phyloP scores from a whole-genome alignment of 1,140 invertebrate genomes.

The Rhopalosiphum maidis region DNA sequence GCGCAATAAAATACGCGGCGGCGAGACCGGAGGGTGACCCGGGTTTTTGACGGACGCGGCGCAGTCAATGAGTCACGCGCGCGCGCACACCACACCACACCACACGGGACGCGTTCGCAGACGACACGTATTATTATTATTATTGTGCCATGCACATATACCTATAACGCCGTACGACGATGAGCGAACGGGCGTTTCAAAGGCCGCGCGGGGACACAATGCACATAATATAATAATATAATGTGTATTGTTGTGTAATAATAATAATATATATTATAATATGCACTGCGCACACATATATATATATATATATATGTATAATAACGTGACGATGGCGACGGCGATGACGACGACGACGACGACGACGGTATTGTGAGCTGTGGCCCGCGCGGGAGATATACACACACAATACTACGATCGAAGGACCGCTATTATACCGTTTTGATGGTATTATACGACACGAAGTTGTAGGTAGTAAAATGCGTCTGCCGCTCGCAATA shows the following conservation, averaged over 20 bases:
- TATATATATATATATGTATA: neutral
- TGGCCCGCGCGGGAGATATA: neutral
- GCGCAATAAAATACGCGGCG: neutral
- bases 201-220: neutral
- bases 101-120: neutral
- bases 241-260: neutral
- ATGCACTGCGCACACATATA: neutral
- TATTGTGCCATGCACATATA: too few species aligned
- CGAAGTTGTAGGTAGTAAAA: neutral
- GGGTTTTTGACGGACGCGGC: slow-evolving; percentile 25
- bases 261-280: neutral
- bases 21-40: neutral
- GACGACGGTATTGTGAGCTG: neutral
- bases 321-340: neutral
- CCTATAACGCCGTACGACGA: neutral
- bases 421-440: neutral
- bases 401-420: neutral
- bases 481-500: neutral
- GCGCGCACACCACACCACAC: neutral
- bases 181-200: neutral
- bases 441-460: neutral
- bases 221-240: neutral
- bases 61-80: slow-evolving; percentile 34
- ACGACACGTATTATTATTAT: neutral
- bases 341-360: too few species aligned